Conservation (phyloP, 1,140 invertebrate species). For the Brachionus paranguensis region DNA sequence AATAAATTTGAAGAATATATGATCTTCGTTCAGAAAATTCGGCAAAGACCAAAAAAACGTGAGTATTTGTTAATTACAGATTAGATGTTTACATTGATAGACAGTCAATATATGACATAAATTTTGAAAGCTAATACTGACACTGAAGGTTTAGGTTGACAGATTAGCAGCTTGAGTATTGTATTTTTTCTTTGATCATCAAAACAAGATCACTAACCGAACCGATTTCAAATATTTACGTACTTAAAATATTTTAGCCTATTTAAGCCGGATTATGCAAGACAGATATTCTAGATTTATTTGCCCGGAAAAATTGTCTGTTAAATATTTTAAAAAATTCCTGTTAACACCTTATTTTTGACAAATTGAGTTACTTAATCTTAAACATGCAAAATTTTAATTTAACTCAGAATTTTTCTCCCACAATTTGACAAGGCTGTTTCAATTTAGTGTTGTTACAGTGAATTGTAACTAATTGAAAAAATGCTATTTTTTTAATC, state of each 20-base stretch:
- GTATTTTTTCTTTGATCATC: not conserved
- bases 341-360: not conserved
- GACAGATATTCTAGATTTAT: not conserved
- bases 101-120: not conserved
- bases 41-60: not conserved
- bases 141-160: not conserved
- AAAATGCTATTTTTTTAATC: not conserved
- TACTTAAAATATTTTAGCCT: not conserved
- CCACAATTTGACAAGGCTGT: not conserved
- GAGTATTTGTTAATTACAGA: not conserved
- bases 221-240: not conserved
- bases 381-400: not conserved
- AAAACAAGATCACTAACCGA: not conserved
- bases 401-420: not conserved
- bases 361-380: not conserved
- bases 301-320: not conserved
- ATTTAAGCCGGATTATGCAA: not conserved
- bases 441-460: not conserved
- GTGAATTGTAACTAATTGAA: not conserved
- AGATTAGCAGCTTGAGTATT: constrained; percentile 16
- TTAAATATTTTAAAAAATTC: not conserved
- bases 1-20: not conserved
- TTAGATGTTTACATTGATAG: constrained; percentile 13
- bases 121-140: not conserved
- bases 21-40: not conserved